phyloP scores from a whole-genome alignment of 2,797 vertebrate genomes.

The Amblyopsis hoosieri region DNA sequence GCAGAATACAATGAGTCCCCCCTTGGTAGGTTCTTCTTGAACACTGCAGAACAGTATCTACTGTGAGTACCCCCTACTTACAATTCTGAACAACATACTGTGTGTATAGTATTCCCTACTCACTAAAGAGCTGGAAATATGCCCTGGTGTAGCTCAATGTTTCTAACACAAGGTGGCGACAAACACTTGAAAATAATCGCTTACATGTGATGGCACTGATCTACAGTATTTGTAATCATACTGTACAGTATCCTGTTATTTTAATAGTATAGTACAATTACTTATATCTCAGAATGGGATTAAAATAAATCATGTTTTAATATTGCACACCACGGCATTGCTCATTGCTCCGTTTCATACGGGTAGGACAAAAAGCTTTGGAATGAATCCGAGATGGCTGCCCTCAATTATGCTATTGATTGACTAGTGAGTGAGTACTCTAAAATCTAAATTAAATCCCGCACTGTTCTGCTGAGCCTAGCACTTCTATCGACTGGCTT shows the following conservation, averaged over 20 bases:
- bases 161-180: conserved; percentile 65
- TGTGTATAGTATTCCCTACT: not conserved
- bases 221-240: not conserved
- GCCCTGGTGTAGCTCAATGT: conserved; percentile 5
- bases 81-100: not conserved
- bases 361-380: conserved; percentile 1
- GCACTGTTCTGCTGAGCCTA: conserved; percentile 38
- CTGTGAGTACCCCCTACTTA: not conserved
- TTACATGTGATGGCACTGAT: not conserved
- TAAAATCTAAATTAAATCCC: conserved; percentile 56
- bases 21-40: conserved; percentile 68
- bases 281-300: conserved; percentile 4
- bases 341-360: not conserved
- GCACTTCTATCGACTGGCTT: conserved; percentile 4
- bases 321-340: not conserved
- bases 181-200: conserved; percentile 25
- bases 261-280: not conserved
- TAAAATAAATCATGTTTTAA: not conserved
- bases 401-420: conserved; percentile 54
- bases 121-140: not conserved
- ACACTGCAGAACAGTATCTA: conserved; percentile 60
- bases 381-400: conserved; percentile 44
- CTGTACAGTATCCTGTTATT: not conserved
- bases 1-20: conserved; percentile 63
- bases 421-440: conserved; percentile 34